These are phyloP conservation scores for Leucophora obtusa DNA, from an alignment of 2,888 invertebrate species.

Conservation along the genomic window DNA sequence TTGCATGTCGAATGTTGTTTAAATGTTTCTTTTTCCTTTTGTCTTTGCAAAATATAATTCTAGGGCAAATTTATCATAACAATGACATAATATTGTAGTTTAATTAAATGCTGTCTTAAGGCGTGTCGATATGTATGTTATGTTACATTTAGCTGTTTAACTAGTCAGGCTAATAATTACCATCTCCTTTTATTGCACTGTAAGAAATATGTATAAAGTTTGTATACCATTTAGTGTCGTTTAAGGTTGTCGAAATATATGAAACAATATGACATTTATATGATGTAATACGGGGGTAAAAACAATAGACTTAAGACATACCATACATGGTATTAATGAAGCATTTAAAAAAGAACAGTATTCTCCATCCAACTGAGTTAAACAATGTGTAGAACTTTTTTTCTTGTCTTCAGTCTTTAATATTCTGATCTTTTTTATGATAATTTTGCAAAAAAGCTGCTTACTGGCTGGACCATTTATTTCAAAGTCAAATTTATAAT, in stretches of 20 bases:
- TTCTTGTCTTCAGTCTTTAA: no score
- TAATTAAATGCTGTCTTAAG: conserved; percentile 66
- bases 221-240: neutral
- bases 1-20: conserved; percentile 58
- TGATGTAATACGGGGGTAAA: neutral
- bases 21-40: conserved; percentile 13
- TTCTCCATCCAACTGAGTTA: no score
- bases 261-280: conserved; percentile 14
- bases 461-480: no score
- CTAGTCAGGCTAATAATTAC: neutral
- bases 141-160: neutral
- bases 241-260: conserved; percentile 23
- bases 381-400: no score
- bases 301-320: conserved; percentile 25
- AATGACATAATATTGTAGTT: conserved; percentile 65
- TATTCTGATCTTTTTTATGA: no score
- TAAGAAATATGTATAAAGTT: conserved; percentile 5
- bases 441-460: no score
- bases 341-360: no score
- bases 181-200: conserved; percentile 4
- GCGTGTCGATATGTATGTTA: conserved; percentile 56
- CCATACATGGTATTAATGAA: neutral
- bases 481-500: no score
- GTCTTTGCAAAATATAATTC: conserved; percentile 21
- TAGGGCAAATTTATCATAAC: conserved; percentile 63